Conservation (phyloP, 2,113 vertebrate species). For the Asarcornis scutulata region DNA sequence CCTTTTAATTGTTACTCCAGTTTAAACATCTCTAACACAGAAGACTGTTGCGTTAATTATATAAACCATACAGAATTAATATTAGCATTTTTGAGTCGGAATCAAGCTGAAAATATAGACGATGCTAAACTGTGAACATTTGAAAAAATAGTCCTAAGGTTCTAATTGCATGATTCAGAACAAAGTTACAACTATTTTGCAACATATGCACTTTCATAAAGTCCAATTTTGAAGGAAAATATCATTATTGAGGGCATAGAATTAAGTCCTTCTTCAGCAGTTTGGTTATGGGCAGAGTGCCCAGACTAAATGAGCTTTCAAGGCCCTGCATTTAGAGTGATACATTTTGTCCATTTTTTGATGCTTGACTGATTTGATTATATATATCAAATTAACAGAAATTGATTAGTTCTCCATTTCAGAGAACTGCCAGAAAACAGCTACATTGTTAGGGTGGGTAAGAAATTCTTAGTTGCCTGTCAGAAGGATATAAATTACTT, state of each 20-base stretch:
- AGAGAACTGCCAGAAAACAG: constrained; percentile 16
- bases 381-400: constrained; percentile 34
- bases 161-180: not conserved
- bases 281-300: not conserved
- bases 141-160: not conserved
- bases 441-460: not conserved
- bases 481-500: not conserved
- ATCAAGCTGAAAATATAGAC: not conserved
- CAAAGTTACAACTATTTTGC: not conserved
- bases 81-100: not conserved
- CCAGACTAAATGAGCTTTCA: constrained; percentile 42
- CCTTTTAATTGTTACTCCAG: not conserved
- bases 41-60: not conserved
- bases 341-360: not conserved
- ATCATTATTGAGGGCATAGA: not conserved
- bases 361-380: constrained; percentile 52
- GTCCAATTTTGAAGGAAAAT: not conserved
- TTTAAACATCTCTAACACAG: not conserved
- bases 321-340: not conserved
- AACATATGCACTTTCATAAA: not conserved
- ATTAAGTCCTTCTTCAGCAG: constrained; percentile 7
- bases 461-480: not conserved
- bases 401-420: constrained; percentile 15
- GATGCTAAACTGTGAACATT: not conserved
- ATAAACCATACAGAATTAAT: not conserved